A percentile compares a stretch with the other conserved stretches of the same genome.
These are phyloP conservation scores for Agapornis roseicollis DNA, from an alignment of 2,113 vertebrate genomes.

Conservation along the genomic window DNA sequence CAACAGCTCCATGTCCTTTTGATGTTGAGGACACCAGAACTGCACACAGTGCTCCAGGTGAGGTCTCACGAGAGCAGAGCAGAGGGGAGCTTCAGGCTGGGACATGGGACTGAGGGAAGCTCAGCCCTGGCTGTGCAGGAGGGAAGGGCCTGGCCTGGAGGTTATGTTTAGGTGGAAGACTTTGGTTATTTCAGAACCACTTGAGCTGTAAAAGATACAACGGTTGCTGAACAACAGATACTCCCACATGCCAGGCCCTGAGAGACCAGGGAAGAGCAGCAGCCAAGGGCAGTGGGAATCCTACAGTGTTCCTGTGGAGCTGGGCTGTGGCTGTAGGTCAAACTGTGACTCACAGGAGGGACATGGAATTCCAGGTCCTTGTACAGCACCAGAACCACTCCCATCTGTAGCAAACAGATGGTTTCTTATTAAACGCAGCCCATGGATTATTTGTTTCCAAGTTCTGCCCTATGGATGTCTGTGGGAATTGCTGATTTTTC, in stretches of 20 bases:
- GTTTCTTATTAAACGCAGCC: neutral
- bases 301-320: neutral
- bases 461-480: neutral
- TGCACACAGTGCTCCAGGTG: no score
- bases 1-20: no score
- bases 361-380: neutral
- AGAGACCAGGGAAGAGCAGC: neutral
- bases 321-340: neutral
- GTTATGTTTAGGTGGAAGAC: neutral
- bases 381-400: neutral
- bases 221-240: neutral
- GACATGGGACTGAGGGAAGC: neutral
- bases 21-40: no score
- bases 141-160: neutral
- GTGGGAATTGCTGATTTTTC: neutral
- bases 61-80: no score
- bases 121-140: neutral
- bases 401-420: neutral
- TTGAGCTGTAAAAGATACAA: neutral
- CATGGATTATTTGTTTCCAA: neutral
- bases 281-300: neutral
- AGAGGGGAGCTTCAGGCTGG: neutral
- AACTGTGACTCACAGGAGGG: neutral
- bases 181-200: neutral
- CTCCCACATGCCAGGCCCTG: neutral